Percentiles rank a stretch among this genome's conserved stretches.
Conservation (phyloP, 2,113 vertebrate species). For the Phycodurus eques region DNA sequence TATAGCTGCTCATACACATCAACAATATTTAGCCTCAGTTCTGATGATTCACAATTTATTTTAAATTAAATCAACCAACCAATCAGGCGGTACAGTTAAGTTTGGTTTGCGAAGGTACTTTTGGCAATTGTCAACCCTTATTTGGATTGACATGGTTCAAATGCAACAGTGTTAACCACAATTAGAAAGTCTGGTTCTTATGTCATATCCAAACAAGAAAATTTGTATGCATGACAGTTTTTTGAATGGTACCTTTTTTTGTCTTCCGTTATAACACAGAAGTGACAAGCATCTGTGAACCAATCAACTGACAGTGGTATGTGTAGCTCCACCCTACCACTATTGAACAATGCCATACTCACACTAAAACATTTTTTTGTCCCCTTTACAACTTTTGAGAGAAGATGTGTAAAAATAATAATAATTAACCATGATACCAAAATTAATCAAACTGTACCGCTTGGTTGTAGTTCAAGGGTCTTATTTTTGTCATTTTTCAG, state of each 20-base stretch:
- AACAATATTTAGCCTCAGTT: not conserved
- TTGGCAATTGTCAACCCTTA: not conserved
- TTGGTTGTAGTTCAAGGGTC: not conserved
- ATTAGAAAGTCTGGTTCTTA: not conserved
- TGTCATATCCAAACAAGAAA: not conserved
- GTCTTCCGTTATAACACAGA: not conserved
- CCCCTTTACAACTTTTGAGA: not conserved
- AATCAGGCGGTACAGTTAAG: not conserved
- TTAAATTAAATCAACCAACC: not conserved
- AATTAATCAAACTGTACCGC: not conserved
- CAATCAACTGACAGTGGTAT: not conserved
- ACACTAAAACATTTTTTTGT: not conserved
- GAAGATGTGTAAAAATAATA: not conserved
- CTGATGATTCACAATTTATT: constrained; percentile 11
- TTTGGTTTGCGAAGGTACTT: not conserved
- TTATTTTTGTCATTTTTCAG: constrained; percentile 23
- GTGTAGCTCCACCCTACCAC: not conserved
- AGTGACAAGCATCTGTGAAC: not conserved
- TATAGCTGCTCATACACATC: constrained; percentile 23
- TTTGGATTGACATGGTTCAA: not conserved
- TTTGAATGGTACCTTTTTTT: not conserved
- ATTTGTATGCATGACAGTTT: not conserved
- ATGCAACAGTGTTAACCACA: not conserved
- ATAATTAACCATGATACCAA: not conserved
- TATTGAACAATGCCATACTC: not conserved